Evolutionary conservation across 1,140 invertebrate species (phyloP).

Genomic region (Apolygus lucorum): DNA sequence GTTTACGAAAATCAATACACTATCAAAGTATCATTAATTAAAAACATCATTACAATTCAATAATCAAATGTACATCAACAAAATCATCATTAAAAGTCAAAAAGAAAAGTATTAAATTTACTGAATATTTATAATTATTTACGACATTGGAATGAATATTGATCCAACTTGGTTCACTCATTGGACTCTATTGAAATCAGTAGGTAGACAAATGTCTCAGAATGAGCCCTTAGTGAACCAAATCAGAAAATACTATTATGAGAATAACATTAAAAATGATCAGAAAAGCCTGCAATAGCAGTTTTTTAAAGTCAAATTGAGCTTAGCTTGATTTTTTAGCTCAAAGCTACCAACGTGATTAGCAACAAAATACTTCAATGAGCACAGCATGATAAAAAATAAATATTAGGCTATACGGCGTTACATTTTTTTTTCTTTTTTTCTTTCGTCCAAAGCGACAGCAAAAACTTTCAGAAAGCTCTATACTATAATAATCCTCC

Average conservation of each 20-base stretch:
- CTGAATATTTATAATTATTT: neutral
- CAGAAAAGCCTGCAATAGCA: neutral
- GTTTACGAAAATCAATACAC: neutral
- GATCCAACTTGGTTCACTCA: neutral
- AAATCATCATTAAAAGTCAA: neutral
- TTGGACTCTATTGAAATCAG: neutral
- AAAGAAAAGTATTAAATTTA: neutral
- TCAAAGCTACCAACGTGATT: neutral
- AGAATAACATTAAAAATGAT: neutral
- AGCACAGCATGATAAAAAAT: neutral
- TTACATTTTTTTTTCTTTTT: no score
- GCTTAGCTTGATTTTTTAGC: neutral
- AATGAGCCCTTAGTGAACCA: neutral
- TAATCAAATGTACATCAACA: no score
- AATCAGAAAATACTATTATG: neutral
- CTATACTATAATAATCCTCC: no score
- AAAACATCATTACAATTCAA: neutral
- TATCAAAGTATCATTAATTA: neutral
- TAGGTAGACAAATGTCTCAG: neutral
- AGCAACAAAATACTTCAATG: neutral
- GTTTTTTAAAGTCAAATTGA: neutral
- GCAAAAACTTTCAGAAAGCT: no score
- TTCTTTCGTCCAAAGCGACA: no score
- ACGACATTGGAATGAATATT: neutral
- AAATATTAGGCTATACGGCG: no score